Evolutionary conservation across 2,113 vertebrate genomes (phyloP), one percentile per base, ranked within the genome.

Genomic region (Eurypyga helias): DNA sequence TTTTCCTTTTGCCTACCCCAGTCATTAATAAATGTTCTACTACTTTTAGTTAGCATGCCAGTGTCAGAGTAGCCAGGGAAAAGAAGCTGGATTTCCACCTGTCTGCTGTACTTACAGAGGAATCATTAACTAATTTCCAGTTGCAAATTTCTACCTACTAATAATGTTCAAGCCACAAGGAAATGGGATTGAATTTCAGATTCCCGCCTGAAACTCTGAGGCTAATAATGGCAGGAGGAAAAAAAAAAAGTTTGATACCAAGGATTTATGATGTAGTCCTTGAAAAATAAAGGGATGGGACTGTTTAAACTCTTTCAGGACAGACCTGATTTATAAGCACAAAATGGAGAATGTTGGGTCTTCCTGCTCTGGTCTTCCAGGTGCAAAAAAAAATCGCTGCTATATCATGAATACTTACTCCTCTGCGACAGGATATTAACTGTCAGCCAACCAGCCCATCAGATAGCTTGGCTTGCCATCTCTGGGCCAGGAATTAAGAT

Each of bases 401-500:
- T 87, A 71, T 84, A 95, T 96, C 94, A 96, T 93, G 91, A 96
- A 70, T 79, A 69, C 51, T 86, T 86, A 38, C 26, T 92, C 57
- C 69, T 75, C 62, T 87, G 52, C 0, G 11, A 93, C 96, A 95
- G 95, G 96, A 96, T 96, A 91, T 97, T 95, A 97, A 96, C 92
- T 94, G 94, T 89, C 81, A 90, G 89, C 83, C 83, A 83, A 51
- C 57, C 77, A 92, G 95, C 91, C 94, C 96, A 97, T 97, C 96
- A 97, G 97, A 93, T 96, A 93, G 34, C 95, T 76, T 78, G 65
- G 83, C 91, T 96, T 95, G 73, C 91, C 26, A 2, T 94, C 90
- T 95, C 80, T 95, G 62, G 81, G 87, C 94, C 87, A 87, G 85
- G 67, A 96, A 96, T 96, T 96, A 96, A 95, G 94, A 96, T 97